Base-by-base conservation (phyloP, 2,888 invertebrate species). In the Platycheirus rosarum region DNA sequence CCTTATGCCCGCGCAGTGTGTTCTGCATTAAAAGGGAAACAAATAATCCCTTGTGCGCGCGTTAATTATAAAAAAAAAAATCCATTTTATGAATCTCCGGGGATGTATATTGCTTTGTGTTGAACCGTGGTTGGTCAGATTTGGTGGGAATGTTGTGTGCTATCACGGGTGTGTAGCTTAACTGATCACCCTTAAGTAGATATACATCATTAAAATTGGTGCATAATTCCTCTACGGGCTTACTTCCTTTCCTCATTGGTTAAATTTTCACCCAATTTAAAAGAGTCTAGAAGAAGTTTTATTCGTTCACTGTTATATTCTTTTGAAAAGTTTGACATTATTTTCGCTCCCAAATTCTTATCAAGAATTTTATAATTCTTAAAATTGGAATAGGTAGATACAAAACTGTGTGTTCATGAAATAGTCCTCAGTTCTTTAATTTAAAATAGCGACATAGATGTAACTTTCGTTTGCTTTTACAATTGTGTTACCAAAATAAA, bases 401-500 rank as follows among this genome's bases (percentile, higher is more conserved):
- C n/a, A n/a, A n/a, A n/a, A n/a, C n/a, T n/a, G n/a, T 49, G 8
- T 9, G 26, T 48, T n/a, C 46, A 20, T 46, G 49, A 29, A 49
- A 49, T 49, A 49, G 29, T 49, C 26, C 14, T 49, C 49, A 20
- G 13, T 49, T 49, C 13, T 49, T 3, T 29, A 8, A 20, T 49
- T 49, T 9, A 49, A 49, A 49, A 29, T 20, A 29, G 26, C 14
- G 49, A 49, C 26, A 26, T 23, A 29, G 29, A 26, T 14, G 49
- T 49, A 29, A 29, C 29, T 8, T 20, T 49, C n/a, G n/a, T n/a
- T n/a, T n/a, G n/a, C n/a, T n/a, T n/a, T n/a, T n/a, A n/a, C n/a
- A n/a, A n/a, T n/a, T n/a, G n/a, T n/a, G 49, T 49, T 49, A 29
- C 49, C 49, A 7, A 46, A 46, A 46, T 46, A 46, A 46, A 46